Conservation (phyloP, 2,888 invertebrate species). For the Tetramorium bicarinatum region DNA sequence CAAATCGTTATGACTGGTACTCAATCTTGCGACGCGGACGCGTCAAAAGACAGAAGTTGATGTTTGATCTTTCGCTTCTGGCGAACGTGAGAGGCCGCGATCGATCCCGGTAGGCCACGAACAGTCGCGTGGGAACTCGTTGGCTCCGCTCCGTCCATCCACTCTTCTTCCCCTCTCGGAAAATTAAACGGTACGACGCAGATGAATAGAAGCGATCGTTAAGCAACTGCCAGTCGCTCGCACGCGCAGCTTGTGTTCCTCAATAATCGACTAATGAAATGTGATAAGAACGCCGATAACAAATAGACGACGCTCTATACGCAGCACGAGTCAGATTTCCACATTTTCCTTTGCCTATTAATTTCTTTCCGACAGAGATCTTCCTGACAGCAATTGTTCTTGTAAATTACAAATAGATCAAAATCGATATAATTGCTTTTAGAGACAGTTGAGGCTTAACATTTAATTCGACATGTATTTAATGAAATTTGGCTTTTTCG, state of each 20-base stretch:
- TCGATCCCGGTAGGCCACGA: constrained; percentile 50
- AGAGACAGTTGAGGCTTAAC: neutral
- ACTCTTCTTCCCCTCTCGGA: constrained; percentile 65
- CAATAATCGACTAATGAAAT: constrained; percentile 67
- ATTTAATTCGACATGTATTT: neutral
- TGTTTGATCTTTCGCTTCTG: constrained; percentile 67
- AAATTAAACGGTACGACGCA: constrained; percentile 75
- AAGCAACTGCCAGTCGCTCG: constrained; percentile 59
- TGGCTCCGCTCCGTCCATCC: constrained; percentile 40
- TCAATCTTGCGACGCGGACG: constrained; percentile 20
- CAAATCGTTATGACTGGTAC: constrained; percentile 16
- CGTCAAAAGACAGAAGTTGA: constrained; percentile 62
- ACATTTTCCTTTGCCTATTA: neutral
- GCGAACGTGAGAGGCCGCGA: constrained; percentile 68
- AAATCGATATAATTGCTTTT: neutral
- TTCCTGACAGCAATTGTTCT: neutral
- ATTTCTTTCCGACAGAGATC: neutral
- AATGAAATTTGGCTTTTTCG: constrained; percentile 9
- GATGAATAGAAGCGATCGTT: constrained; percentile 72
- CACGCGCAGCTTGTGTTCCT: constrained; percentile 52
- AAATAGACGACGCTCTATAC: neutral
- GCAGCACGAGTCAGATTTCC: neutral
- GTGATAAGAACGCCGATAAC: constrained; percentile 74
- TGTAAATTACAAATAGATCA: neutral
- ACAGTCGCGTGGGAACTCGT: constrained; percentile 75